phyloP scores from a whole-genome alignment of 2,113 vertebrate genomes.

The Syrmaticus mikado region DNA sequence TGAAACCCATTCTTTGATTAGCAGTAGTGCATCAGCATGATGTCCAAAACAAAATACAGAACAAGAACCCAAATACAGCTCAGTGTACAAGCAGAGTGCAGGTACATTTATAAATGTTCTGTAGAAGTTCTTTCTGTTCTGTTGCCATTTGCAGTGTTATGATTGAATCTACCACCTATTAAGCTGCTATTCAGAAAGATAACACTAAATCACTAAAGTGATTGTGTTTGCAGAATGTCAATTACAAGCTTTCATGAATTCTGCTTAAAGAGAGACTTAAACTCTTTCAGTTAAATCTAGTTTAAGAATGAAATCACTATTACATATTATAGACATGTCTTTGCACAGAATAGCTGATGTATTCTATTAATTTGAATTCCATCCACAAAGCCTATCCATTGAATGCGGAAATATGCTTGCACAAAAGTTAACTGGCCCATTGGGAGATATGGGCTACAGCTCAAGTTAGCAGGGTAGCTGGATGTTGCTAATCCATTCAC shows the following conservation, averaged over 20 bases:
- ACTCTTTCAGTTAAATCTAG: not conserved
- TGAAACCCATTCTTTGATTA: not conserved
- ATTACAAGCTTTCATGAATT: not conserved
- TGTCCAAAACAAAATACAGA: not conserved
- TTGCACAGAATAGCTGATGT: not conserved
- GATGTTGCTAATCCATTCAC: not conserved
- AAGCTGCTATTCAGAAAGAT: not conserved
- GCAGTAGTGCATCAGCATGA: not conserved
- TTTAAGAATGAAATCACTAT: not conserved
- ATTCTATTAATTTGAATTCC: not conserved
- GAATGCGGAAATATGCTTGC: not conserved
- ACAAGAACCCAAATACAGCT: not conserved
- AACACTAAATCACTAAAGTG: not conserved
- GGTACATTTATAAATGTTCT: not conserved
- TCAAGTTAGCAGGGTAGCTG: not conserved
- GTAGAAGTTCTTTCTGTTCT: not conserved
- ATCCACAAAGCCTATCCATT: not conserved
- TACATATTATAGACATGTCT: not conserved
- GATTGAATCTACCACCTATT: not conserved
- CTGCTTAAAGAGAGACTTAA: not conserved
- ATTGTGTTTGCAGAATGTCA: not conserved
- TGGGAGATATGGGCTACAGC: not conserved
- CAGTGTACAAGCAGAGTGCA: not conserved
- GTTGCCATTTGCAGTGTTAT: not conserved
- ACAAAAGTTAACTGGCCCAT: not conserved